Percentiles rank a stretch among this genome's conserved stretches.
These are phyloP conservation scores for Formicarius rufipectus DNA, from an alignment of 2,113 vertebrate species.

Conservation along the genomic window DNA sequence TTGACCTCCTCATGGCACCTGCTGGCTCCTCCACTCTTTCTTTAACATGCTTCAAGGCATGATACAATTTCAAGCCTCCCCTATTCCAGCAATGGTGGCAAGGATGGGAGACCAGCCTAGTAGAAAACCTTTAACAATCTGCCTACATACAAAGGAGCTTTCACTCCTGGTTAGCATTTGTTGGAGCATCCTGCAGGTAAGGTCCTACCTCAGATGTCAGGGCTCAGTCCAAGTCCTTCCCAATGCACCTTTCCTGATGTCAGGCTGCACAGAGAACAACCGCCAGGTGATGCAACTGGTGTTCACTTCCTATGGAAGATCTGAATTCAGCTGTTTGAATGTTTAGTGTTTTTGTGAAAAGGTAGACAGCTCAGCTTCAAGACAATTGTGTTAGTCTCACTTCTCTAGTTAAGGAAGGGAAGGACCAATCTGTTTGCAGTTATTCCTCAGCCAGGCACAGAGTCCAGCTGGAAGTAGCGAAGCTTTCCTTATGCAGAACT, in stretches of 20 bases:
- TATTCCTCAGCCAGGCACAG: neutral
- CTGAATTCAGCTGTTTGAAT: neutral
- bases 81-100: neutral
- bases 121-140: neutral
- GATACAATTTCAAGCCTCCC: neutral
- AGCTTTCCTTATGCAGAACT: neutral
- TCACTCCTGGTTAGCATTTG: accelerated
- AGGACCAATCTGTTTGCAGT: neutral
- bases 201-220: neutral
- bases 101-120: neutral
- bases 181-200: neutral
- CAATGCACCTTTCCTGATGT: neutral
- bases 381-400: neutral
- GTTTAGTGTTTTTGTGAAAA: neutral
- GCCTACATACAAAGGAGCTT: accelerated
- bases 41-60: neutral
- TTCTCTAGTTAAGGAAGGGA: neutral
- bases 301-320: neutral
- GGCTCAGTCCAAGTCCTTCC: neutral
- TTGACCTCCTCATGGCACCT: neutral
- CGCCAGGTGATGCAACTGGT: neutral
- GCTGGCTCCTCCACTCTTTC: neutral
- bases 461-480: neutral
- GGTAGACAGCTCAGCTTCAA: neutral
- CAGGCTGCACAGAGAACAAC: neutral